A percentile compares a stretch with the other conserved stretches of the same genome.
Evolutionary conservation across 2,113 vertebrate genomes (phyloP).

Genomic region (Clupea harengus): DNA sequence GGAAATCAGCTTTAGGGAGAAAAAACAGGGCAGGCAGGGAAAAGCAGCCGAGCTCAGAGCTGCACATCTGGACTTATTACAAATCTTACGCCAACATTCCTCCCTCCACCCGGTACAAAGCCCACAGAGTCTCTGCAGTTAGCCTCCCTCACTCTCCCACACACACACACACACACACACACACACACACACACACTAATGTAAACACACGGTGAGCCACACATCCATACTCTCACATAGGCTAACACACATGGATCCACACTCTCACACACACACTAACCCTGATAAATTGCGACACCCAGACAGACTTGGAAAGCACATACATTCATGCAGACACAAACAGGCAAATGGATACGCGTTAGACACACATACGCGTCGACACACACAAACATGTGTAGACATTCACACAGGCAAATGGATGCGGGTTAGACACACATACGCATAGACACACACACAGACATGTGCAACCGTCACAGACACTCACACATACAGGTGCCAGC

Average conservation of each 20-base stretch:
- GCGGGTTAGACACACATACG: no score
- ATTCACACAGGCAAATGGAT: no score
- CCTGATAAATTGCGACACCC: no score
- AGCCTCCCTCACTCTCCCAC: neutral
- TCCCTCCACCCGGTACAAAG: neutral
- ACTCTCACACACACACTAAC: no score
- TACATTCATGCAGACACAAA: neutral
- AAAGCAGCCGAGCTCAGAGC: conserved; percentile 68
- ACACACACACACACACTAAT: neutral
- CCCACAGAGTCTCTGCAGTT: neutral
- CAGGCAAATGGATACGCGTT: no score
- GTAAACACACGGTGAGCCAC: no score
- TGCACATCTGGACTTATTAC: conserved; percentile 95
- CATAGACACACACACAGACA: no score
- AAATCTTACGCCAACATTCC: conserved; percentile 55
- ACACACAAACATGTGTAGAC: no score
- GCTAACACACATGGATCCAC: no score
- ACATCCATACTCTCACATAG: no score
- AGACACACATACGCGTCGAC: neutral
- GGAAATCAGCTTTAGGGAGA: conserved; percentile 79
- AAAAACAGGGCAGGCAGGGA: conserved; percentile 70
- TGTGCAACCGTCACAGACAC: neutral
- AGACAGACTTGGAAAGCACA: no score
- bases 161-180: neutral
- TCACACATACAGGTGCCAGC: neutral